These are phyloP conservation scores for Brachirus orientalis DNA, from an alignment of 2,113 vertebrate genomes.

Conservation along the genomic window DNA sequence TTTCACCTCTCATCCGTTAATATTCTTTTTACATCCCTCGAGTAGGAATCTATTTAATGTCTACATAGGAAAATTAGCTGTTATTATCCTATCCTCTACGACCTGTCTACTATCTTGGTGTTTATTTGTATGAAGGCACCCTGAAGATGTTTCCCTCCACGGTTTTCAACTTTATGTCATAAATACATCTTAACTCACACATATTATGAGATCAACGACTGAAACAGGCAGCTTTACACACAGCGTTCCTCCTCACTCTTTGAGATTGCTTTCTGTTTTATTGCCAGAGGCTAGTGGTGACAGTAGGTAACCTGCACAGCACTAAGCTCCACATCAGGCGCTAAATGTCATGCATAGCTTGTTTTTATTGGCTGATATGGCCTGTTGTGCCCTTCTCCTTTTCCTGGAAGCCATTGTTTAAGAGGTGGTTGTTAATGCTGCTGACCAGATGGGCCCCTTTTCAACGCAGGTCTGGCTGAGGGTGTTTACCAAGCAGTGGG, in stretches of 20 bases:
- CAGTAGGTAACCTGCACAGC: slow-evolving; percentile 69
- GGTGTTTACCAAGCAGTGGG: slow-evolving; percentile 82
- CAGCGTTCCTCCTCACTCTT: slow-evolving; percentile 43
- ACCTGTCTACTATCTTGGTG: slow-evolving; percentile 27
- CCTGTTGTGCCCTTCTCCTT: slow-evolving; percentile 80
- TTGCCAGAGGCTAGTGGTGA: slow-evolving; percentile 64
- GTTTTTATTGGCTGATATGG: slow-evolving; percentile 83
- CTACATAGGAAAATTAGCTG: slow-evolving; percentile 5
- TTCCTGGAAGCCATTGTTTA: slow-evolving; percentile 82
- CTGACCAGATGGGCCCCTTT: slow-evolving; percentile 83
- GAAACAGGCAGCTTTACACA: slow-evolving; percentile 63
- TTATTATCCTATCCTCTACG: not conserved
- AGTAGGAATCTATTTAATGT: too few species aligned
- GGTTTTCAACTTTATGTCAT: slow-evolving; percentile 27
- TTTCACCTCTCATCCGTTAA: not conserved
- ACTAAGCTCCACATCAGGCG: slow-evolving; percentile 67
- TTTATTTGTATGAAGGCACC: slow-evolving; percentile 53
- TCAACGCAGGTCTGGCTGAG: slow-evolving; percentile 75
- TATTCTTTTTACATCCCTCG: slow-evolving; percentile 16
- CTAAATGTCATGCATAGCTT: slow-evolving; percentile 84
- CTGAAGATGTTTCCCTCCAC: slow-evolving; percentile 47
- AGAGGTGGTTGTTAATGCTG: slow-evolving; percentile 82
- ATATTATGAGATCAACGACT: slow-evolving; percentile 63
- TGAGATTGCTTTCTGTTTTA: slow-evolving; percentile 82
- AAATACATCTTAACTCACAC: slow-evolving; percentile 50